phyloP scores from a whole-genome alignment of 2,113 vertebrate genomes.

The Clarias gariepinus region DNA sequence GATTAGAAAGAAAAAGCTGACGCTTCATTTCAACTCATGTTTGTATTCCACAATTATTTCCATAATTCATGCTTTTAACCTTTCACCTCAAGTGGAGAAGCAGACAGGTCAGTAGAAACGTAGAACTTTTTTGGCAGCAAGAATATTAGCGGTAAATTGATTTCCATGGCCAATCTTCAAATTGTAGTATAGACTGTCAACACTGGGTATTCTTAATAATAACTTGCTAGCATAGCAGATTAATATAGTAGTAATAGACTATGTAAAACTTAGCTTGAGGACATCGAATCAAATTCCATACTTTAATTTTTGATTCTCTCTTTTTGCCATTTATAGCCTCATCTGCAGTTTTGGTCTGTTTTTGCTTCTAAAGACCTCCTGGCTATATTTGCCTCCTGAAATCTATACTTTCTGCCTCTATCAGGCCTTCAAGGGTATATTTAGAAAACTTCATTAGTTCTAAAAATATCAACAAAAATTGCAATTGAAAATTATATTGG shows the following conservation, averaged over 20 bases:
- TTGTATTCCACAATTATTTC: background rate
- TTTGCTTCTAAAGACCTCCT: background rate
- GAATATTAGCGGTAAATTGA: background rate
- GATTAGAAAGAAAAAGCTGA: slow-evolving; percentile 20
- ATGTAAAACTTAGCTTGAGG: background rate
- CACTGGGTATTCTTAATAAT: too few species aligned
- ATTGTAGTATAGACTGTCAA: background rate
- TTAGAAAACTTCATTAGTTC: background rate
- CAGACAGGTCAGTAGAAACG: background rate
- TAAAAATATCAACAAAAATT: background rate
- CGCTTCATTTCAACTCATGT: background rate
- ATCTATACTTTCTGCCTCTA: background rate
- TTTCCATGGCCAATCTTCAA: background rate
- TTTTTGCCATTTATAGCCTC: background rate
- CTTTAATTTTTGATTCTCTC: background rate
- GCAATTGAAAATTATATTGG: background rate
- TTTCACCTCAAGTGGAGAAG: background rate
- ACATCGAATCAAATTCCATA: background rate
- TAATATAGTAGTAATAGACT: background rate
- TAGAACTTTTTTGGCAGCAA: background rate
- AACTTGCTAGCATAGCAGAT: background rate
- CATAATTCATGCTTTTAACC: background rate
- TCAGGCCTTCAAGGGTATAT: background rate
- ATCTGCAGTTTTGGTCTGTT: background rate
- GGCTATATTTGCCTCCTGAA: background rate